Evolutionary conservation across 53 echinoderm and acorn worm species (phyloP).

Genomic region (Luidia sarsii): DNA sequence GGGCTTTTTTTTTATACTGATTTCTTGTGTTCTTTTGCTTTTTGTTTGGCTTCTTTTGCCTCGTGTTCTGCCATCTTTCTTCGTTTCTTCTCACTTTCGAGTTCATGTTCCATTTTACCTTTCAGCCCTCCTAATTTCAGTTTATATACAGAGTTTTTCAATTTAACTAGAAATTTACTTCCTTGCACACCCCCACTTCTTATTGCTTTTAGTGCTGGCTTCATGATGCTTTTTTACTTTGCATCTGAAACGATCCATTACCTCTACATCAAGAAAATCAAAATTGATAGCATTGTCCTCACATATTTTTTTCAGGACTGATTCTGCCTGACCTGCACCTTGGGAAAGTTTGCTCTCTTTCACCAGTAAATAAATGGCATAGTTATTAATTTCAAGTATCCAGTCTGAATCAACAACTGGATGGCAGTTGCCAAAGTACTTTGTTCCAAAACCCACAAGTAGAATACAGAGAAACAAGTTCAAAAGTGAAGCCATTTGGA

Average conservation of each 20-base stretch:
- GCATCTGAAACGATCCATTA: background rate
- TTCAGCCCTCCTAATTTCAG: constrained; percentile 51
- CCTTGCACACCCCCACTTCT: constrained; percentile 23
- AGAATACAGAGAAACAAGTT: background rate
- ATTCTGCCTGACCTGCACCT: constrained; percentile 17
- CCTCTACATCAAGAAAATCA: constrained; percentile 21
- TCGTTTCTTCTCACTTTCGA: constrained; percentile 56
- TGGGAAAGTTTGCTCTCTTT: background rate
- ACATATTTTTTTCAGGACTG: constrained; percentile 21
- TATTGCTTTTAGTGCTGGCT: background rate
- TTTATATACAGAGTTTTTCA: constrained; percentile 18
- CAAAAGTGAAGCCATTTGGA: constrained; percentile 22
- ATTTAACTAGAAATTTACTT: background rate
- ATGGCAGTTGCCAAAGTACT: constrained; percentile 14
- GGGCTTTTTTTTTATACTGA: constrained; percentile 8
- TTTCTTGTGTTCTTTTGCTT: constrained; percentile 21
- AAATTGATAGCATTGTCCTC: constrained; percentile 10
- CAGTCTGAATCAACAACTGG: constrained; percentile 18
- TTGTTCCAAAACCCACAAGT: background rate
- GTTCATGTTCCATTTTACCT: constrained; percentile 54
- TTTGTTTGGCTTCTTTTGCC: constrained; percentile 19
- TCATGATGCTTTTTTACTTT: constrained; percentile 18
- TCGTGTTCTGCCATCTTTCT: constrained; percentile 22
- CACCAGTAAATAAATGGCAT: constrained; percentile 30
- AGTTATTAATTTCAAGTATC: constrained; percentile 11